Base-by-base conservation (phyloP, 2,797 vertebrate species). In the Poecilia picta region DNA sequence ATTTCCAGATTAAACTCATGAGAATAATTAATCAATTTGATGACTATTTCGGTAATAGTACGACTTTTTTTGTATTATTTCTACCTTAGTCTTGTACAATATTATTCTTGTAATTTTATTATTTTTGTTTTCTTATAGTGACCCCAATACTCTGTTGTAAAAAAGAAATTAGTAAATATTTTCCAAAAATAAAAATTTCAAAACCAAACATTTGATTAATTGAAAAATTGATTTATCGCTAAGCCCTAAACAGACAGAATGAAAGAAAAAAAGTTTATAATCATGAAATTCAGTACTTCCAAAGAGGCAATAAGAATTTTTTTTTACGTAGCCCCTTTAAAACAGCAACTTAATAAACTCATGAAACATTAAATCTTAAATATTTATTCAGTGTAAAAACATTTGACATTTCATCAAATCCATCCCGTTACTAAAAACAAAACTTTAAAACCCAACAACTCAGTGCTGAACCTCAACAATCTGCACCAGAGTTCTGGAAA, bases 391-490 rank as follows among this genome's bases (percentile, higher is more conserved):
- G 41, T 75, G 80, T 45, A 70, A 74, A 78, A 15, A 77, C 10
- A 18, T 78, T 81, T 70, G 70, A 74, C 33, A 73, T 7, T 7
- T 55, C n/a, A 23, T 62, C 18, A 28, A 6, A 11, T 62, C 59
- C 23, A 74, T 75, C 71, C 47, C 71, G 47, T 78, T 77, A 13
- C 73, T 43, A 47, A 72, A 81, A 57, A 49, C 13, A 70, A 59
- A 4, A 55, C 18, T 72, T 4, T 13, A 13, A 55, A 20, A 78
- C 20, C 7, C 62, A 20, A 41, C 11, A 8, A 4, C 16, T 94
- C 90, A 95, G 81, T 94, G 89, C 55, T 92, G 92, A 76, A 95
- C 93, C 78, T 94, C 92, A 20, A 91, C 89, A 78, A 92, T 89
- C 2, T 87, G 91, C 39, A 94, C 91, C 8, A 92, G 80, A 0